These are phyloP conservation scores for Nomada lathburiana DNA, from an alignment of 2,888 invertebrate genomes.

Conservation along the genomic window DNA sequence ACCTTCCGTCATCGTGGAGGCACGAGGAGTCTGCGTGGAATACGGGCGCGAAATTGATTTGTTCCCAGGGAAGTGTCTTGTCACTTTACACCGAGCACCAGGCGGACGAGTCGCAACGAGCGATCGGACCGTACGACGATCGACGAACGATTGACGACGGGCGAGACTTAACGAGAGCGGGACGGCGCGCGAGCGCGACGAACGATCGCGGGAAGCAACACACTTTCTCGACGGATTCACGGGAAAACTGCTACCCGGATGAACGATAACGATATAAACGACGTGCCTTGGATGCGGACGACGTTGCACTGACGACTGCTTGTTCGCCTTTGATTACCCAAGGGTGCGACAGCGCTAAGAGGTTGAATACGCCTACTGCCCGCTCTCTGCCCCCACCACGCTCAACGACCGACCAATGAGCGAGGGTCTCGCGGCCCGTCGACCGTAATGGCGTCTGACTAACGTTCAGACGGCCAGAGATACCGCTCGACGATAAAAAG, in stretches of 20 bases:
- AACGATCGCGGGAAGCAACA: too few relatives aligned
- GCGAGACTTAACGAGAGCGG: too few relatives aligned
- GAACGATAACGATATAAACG: background rate
- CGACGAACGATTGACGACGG: background rate
- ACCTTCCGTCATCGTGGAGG: slow-evolving; percentile 3
- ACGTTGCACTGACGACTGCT: slow-evolving; percentile 73
- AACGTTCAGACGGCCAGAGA: slow-evolving; percentile 16
- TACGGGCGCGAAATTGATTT: too few relatives aligned
- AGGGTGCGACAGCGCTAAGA: slow-evolving; percentile 51
- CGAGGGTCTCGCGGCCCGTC: slow-evolving; percentile 32
- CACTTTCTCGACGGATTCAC: background rate
- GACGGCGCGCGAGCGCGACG: too few relatives aligned
- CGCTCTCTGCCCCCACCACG: slow-evolving; percentile 36
- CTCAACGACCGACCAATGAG: slow-evolving; percentile 29
- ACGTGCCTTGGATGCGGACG: slow-evolving; percentile 31
- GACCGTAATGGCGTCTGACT: slow-evolving; percentile 57
- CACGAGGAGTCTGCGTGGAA: too few relatives aligned
- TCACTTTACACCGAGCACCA: too few relatives aligned
- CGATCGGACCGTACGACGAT: too few relatives aligned
- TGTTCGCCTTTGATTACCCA: slow-evolving; percentile 62
- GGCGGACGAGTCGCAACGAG: too few relatives aligned
- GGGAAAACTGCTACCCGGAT: background rate
- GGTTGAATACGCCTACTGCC: slow-evolving; percentile 69
- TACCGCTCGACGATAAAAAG: slow-evolving; percentile 60
- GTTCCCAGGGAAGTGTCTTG: too few relatives aligned